Evolutionary conservation across 2,113 vertebrate species (phyloP).

Genomic region (Aldabrachelys gigantea): DNA sequence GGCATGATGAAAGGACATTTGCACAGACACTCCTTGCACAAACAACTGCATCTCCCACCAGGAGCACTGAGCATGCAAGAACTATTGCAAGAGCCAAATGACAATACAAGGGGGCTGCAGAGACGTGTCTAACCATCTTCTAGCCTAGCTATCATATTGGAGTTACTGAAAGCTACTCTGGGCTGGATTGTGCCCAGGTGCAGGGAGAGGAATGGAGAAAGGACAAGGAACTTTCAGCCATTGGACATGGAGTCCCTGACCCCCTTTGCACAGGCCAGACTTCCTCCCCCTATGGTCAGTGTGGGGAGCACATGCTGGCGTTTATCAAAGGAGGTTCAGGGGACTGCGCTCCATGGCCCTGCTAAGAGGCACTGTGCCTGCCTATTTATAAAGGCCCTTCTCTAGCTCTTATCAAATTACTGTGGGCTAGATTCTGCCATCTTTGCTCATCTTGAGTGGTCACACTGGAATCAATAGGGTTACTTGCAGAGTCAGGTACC

Average conservation of each 20-base stretch:
- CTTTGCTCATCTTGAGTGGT: too few relatives aligned
- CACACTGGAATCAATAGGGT: too few relatives aligned
- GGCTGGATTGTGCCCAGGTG: accelerated
- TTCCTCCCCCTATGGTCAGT: background rate
- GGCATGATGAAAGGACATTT: background rate
- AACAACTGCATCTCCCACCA: background rate
- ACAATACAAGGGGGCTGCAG: too few relatives aligned
- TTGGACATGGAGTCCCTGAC: background rate
- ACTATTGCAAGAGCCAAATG: background rate
- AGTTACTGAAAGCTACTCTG: background rate
- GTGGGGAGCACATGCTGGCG: too few relatives aligned
- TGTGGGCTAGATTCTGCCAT: background rate
- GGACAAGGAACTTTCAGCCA: too few relatives aligned
- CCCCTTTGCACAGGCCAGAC: background rate
- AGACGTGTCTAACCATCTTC: background rate
- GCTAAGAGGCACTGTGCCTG: too few relatives aligned
- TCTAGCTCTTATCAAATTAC: too few relatives aligned
- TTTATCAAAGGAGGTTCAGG: too few relatives aligned
- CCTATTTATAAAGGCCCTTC: too few relatives aligned
- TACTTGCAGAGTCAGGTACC: too few relatives aligned
- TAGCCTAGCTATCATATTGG: background rate
- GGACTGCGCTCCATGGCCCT: too few relatives aligned
- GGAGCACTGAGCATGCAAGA: too few relatives aligned
- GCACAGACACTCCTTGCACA: background rate
- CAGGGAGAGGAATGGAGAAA: background rate